Base-by-base conservation (phyloP, 2,113 vertebrate species). In the Hemicordylus capensis region DNA sequence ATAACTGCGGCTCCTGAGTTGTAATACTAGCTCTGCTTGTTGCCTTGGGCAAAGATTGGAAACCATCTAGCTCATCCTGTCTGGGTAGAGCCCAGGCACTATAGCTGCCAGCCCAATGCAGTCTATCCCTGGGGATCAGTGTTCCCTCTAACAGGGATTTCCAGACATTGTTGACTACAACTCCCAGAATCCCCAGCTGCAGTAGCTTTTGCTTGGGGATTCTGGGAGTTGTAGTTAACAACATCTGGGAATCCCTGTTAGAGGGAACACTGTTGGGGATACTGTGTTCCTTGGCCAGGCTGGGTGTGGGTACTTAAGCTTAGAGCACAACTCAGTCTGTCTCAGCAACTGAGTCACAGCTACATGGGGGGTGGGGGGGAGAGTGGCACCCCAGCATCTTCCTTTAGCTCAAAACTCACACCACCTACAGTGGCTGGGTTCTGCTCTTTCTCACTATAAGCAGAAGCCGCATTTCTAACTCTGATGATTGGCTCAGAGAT, bases 1-100 rank as follows among this genome's bases (percentile, higher is more conserved):
- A 9, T 46, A 51, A 54, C 31, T 19, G 26, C 46, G 22, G 31
- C 44, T 59, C 14, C 20, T 7, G n/a, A 63, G 34, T 24, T 59
- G 24, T 59, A 54, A 42, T 14, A 14, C 15, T 15, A 80, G 44
- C 69, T 58, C 12, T 86, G 79, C 87, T 89, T 56, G 76, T 89
- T 46, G 24, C 24, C 39, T 20, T 58, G n/a, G 70, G 90, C 54
- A 48, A 42, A 56, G 7, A 34, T 39, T 85, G 56, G 72, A 76
- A 76, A 84, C 51, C 20, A 19, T 6, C 28, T 39, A 4, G 37
- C 8, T 66, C 42, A 28, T 22, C 63, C n/a, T 81, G 37, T 20
- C 26, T 37, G 61, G 6, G 37, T 3, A 63, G 17, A 42, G 37
- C 1, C 28, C 56, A 48, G 28, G 46, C 5, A 0, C 37, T n/a